Conservation (phyloP, 2,888 invertebrate species). For the Agonum fuliginosum region DNA sequence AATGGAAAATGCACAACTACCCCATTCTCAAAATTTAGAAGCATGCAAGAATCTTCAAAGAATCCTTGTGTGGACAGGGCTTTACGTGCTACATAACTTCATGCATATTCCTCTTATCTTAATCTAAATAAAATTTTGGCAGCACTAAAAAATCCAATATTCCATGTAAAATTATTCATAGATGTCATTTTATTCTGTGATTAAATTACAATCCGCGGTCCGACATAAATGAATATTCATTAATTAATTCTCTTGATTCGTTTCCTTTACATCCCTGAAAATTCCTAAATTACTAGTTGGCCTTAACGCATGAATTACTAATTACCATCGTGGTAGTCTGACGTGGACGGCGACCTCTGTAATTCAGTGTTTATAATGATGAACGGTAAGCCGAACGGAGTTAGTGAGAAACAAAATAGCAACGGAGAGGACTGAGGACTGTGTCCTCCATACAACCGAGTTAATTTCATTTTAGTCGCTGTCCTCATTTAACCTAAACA, state of each 20-base stretch:
- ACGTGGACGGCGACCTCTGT: slow-evolving; percentile 2
- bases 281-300: slow-evolving; percentile 26
- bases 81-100: no score
- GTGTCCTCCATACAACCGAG: background rate
- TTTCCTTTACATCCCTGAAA: slow-evolving; percentile 17
- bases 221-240: slow-evolving; percentile 24
- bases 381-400: slow-evolving; percentile 8
- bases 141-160: slow-evolving; percentile 16
- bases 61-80: no score
- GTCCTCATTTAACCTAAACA: slow-evolving; percentile 3
- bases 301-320: slow-evolving; percentile 28
- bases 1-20: no score
- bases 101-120: no score
- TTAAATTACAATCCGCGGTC: slow-evolving; percentile 30
- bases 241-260: slow-evolving; percentile 10
- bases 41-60: no score
- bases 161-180: slow-evolving; percentile 26
- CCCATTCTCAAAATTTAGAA: no score
- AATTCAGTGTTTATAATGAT: slow-evolving; percentile 17
- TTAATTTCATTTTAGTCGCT: slow-evolving; percentile 25
- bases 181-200: slow-evolving; percentile 29
- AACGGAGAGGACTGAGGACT: background rate
- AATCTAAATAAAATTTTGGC: no score
- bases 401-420: slow-evolving; percentile 4
- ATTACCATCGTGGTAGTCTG: no score